These are phyloP conservation scores for Hippocampus guttulatus DNA, from an alignment of 2,113 vertebrate genomes.

Conservation along the genomic window DNA sequence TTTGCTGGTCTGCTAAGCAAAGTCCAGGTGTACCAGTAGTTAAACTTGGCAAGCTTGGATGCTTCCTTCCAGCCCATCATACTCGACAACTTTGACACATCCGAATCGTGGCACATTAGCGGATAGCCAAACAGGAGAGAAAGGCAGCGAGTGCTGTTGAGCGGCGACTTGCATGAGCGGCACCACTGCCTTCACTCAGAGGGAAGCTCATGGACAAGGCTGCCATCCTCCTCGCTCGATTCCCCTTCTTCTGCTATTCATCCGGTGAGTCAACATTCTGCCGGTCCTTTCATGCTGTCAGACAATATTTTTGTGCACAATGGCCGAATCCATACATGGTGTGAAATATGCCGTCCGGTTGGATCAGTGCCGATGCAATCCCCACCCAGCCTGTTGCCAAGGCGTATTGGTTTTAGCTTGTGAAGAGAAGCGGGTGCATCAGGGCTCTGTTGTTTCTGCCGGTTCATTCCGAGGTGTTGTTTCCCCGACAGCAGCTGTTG, in stretches of 20 bases:
- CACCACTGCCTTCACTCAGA: conserved; percentile 33
- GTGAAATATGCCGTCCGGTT: conserved; percentile 13
- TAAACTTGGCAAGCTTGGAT: no score
- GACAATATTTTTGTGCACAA: background rate
- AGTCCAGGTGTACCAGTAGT: no score
- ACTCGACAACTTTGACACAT: conserved; percentile 21
- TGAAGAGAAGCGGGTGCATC: background rate
- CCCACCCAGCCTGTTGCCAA: conserved; percentile 36
- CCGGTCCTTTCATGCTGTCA: background rate
- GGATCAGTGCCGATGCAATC: conserved; percentile 33
- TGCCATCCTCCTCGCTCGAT: conserved; percentile 17
- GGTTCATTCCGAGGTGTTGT: conserved; percentile 32
- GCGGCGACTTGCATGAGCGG: conserved; percentile 15
- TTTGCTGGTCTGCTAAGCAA: no score
- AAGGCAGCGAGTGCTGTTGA: conserved; percentile 20
- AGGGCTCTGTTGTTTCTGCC: conserved; percentile 18
- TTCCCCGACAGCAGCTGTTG: conserved; percentile 21
- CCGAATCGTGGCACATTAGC: conserved; percentile 10
- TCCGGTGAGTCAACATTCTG: conserved; percentile 42
- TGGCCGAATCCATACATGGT: conserved; percentile 1
- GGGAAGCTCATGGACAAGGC: conserved; percentile 32
- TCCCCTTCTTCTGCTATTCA: conserved; percentile 14
- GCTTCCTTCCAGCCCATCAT: background rate
- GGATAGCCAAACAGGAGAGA: conserved; percentile 28
- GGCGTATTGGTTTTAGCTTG: conserved; percentile 25